Percentiles rank a stretch among this genome's conserved stretches.
phyloP scores from a whole-genome alignment of 2,797 vertebrate genomes.

The Coracias cyanogaster region DNA sequence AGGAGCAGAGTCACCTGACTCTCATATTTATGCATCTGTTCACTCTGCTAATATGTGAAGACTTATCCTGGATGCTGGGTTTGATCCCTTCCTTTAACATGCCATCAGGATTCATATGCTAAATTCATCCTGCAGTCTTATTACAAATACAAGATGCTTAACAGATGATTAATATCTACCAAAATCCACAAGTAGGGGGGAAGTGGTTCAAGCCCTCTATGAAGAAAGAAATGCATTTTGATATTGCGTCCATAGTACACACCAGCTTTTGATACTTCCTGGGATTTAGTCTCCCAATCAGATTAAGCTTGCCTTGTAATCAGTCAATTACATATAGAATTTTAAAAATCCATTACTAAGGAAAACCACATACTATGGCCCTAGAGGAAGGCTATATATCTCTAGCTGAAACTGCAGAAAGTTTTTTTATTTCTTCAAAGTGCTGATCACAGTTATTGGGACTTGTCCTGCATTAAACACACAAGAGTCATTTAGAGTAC shows the following conservation, averaged over 20 bases:
- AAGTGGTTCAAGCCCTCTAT: neutral
- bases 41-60: neutral
- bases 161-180: neutral
- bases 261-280: neutral
- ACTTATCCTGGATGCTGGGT: neutral
- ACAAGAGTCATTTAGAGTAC: neutral
- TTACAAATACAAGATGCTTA: neutral
- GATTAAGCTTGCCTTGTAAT: neutral
- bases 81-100: neutral
- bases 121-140: neutral
- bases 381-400: neutral
- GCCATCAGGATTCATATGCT: neutral
- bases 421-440: neutral
- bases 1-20: neutral
- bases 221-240: neutral
- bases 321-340: neutral
- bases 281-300: neutral
- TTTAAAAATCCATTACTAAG: neutral
- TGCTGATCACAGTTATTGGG: neutral
- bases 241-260: neutral
- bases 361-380: neutral
- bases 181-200: fast-evolving
- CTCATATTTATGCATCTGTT: neutral
- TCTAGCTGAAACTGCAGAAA: neutral
- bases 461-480: neutral